Base-by-base conservation (phyloP, 2,888 invertebrate genomes). In the Sicus ferrugineus region DNA sequence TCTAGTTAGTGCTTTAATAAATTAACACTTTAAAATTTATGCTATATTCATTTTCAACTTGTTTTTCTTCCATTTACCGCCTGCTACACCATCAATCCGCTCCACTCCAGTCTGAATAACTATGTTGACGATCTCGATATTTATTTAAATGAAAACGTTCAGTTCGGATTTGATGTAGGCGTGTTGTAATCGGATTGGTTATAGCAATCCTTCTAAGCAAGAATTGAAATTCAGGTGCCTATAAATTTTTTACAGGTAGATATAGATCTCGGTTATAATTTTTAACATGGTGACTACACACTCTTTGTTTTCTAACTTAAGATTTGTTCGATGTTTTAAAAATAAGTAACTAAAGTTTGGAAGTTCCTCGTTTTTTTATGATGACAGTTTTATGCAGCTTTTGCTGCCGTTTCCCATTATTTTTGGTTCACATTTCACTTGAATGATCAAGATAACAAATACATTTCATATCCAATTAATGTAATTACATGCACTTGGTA, bases 121-220 rank as follows among this genome's bases (percentile, higher is more conserved):
- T 69, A 34, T 61, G 56, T 46, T 59, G 69, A 69, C 4, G 69
- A 69, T 52, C 28, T 69, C 26, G 69, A 69, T 65, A 19, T 65
- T 16, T 66, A 66, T 61, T 38, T 69, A 21, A 50, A 59, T 52
- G 69, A 63, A 21, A 65, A 56, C 38, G 26, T 61, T 30, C 19
- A 65, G 42, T 42, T 63, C 30, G 59, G 64, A 64, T 69, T 48
- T 5, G 52, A 65, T 52, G 59, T 69, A 61, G 59, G 58, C n/a
- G 54, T 11, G 21, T 54, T 52, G 38, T 67, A 48, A 48, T 58
- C 59, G 46, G 9, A 21, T 14, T 5, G 54, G 50, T 26, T 52
- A 64, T 64, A 21, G 21, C 31, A 48, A 28, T n/a, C 19, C 23
- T 31, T 48, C 21, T 11, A 61, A 50, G 26, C 59, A 54, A 16